Conservation (phyloP, 2,888 invertebrate species). For the Mesochorus sp. region DNA sequence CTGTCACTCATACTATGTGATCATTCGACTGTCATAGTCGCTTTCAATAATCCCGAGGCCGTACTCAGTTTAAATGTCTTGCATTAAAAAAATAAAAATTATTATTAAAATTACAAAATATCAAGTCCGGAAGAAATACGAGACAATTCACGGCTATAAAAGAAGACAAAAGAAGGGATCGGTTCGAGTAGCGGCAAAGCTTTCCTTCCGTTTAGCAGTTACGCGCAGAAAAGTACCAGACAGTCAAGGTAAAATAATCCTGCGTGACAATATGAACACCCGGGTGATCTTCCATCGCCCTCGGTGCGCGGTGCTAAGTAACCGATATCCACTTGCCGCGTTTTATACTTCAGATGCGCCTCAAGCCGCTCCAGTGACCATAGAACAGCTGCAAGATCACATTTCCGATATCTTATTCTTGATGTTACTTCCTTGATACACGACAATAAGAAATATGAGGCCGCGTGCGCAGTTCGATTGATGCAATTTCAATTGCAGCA, state of each 20-base stretch:
- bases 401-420: conserved; percentile 74
- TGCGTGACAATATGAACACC: conserved; percentile 70
- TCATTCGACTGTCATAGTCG: not conserved
- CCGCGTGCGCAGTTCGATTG: conserved; percentile 35
- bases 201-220: conserved; percentile 68
- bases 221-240: conserved; percentile 57
- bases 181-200: conserved; percentile 65
- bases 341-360: conserved; percentile 31
- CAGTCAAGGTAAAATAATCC: conserved; percentile 80
- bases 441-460: conserved; percentile 3
- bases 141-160: conserved; percentile 55
- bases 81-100: not conserved
- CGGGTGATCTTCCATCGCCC: conserved; percentile 52
- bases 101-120: too few relatives aligned
- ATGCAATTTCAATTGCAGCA: not conserved
- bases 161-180: conserved; percentile 66
- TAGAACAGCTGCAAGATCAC: conserved; percentile 28
- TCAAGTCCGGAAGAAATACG: conserved; percentile 67
- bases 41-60: not conserved
- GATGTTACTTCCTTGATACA: conserved; percentile 34
- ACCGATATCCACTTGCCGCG: conserved; percentile 60
- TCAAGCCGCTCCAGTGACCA: conserved; percentile 37
- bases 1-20: not conserved
- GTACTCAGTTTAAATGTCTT: not conserved
- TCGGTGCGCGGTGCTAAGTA: conserved; percentile 37